Evolutionary conservation across 2,113 vertebrate species (phyloP).

Genomic region (Lagenorhynchus albirostris): DNA sequence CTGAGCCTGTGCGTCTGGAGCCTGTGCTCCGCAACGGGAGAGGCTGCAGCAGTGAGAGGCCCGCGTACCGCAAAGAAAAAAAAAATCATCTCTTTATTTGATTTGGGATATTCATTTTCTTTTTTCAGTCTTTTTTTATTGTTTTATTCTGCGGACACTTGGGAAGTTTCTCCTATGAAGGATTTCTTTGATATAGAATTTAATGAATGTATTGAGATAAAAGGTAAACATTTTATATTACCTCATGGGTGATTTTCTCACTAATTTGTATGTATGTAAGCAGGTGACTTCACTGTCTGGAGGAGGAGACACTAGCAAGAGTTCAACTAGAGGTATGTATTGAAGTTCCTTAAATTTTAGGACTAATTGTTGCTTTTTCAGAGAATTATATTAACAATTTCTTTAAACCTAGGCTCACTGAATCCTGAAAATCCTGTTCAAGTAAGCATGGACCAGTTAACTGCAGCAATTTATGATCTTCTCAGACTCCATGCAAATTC

Average conservation of each 20-base stretch:
- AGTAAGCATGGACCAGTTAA: slow-evolving; percentile 85
- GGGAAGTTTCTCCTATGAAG: background rate
- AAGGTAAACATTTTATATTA: slow-evolving; percentile 26
- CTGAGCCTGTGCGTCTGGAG: too few species aligned
- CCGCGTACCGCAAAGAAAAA: too few species aligned
- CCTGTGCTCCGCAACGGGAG: too few species aligned
- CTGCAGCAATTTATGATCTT: slow-evolving; percentile 90
- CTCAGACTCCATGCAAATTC: slow-evolving; percentile 88
- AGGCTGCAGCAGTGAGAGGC: too few species aligned
- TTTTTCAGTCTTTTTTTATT: background rate
- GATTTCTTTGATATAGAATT: slow-evolving; percentile 15
- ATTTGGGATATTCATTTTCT: background rate
- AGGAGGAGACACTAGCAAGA: slow-evolving; percentile 70
- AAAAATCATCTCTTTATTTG: slow-evolving; percentile 6
- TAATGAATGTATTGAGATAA: slow-evolving; percentile 12
- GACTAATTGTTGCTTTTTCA: slow-evolving; percentile 12
- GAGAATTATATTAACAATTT: slow-evolving; percentile 49
- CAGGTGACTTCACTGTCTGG: slow-evolving; percentile 85
- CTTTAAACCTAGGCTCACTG: slow-evolving; percentile 77
- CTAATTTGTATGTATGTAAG: slow-evolving; percentile 20
- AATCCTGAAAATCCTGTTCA: slow-evolving; percentile 84
- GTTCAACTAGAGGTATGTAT: slow-evolving; percentile 71
- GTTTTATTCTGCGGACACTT: background rate
- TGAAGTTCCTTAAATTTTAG: slow-evolving; percentile 49
- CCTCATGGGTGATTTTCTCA: background rate